phyloP scores from a whole-genome alignment of 2,888 invertebrate species.

The Melieria omissa region DNA sequence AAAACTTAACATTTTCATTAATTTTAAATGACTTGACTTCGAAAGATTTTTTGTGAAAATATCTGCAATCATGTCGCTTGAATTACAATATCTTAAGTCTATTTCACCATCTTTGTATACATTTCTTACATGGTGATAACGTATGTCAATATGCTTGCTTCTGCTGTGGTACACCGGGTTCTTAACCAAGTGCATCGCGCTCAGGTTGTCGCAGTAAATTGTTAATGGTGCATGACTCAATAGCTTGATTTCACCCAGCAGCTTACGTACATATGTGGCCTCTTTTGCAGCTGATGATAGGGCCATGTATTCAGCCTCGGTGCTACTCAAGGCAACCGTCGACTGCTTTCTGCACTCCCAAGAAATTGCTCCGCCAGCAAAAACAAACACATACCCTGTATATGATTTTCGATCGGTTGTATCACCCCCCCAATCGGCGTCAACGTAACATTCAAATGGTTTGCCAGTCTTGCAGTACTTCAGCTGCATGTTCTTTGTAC shows the following conservation, averaged over 20 bases:
- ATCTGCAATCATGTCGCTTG: slow-evolving; percentile 34
- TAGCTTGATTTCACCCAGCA: slow-evolving; percentile 25
- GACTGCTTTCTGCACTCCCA: slow-evolving; percentile 27
- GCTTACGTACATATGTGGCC: slow-evolving; percentile 12
- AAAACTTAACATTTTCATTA: slow-evolving; percentile 29
- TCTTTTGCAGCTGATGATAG: slow-evolving; percentile 15
- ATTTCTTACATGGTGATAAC: slow-evolving; percentile 33
- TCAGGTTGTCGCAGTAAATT: slow-evolving; percentile 26
- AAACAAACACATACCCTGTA: too few relatives aligned
- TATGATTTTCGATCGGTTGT: too few relatives aligned
- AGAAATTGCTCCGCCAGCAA: not conserved
- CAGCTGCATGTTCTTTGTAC: too few relatives aligned
- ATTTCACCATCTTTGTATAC: slow-evolving; percentile 28
- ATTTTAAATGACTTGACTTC: slow-evolving; percentile 25
- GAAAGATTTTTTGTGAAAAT: slow-evolving; percentile 37
- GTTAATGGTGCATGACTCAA: slow-evolving; percentile 18
- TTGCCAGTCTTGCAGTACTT: too few relatives aligned
- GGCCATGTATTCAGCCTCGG: slow-evolving; percentile 35
- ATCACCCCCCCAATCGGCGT: too few relatives aligned
- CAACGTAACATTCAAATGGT: too few relatives aligned
- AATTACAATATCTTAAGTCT: slow-evolving; percentile 33
- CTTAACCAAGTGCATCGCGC: slow-evolving; percentile 34
- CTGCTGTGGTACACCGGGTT: slow-evolving; percentile 42
- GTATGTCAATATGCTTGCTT: slow-evolving; percentile 40
- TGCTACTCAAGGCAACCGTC: slow-evolving; percentile 33